Evolutionary conservation across 2,113 vertebrate genomes (phyloP).

Genomic region (Eublepharis macularius): DNA sequence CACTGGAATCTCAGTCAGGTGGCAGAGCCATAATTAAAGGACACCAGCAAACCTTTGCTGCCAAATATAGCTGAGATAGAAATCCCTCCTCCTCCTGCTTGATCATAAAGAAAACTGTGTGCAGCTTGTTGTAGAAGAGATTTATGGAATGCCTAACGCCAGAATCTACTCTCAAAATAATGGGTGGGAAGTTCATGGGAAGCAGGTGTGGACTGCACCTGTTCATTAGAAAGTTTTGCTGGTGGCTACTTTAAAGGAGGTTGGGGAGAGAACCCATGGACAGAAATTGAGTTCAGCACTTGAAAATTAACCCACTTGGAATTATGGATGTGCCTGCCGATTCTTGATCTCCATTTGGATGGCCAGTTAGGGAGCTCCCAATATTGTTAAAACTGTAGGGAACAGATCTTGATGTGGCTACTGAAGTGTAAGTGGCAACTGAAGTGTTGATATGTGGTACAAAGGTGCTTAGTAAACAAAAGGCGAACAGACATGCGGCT

Average conservation of each 20-base stretch:
- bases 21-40: accelerated
- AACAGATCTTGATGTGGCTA: neutral
- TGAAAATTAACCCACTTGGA: neutral
- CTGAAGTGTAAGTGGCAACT: neutral
- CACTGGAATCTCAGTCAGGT: neutral
- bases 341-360: neutral
- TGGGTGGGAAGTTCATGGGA: accelerated
- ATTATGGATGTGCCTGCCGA: neutral
- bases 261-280: neutral
- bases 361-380: neutral
- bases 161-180: neutral
- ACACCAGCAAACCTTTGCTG: accelerated
- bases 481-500: too few relatives aligned
- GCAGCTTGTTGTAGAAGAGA: neutral
- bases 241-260: neutral
- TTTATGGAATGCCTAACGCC: neutral
- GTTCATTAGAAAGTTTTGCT: neutral
- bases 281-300: neutral
- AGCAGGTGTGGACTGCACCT: neutral
- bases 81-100: accelerated
- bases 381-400: neutral
- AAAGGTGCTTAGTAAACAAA: neutral
- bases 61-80: neutral
- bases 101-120: neutral
- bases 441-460: neutral